Conservation (phyloP, 2,113 vertebrate genomes). For the Anas platyrhynchos region DNA sequence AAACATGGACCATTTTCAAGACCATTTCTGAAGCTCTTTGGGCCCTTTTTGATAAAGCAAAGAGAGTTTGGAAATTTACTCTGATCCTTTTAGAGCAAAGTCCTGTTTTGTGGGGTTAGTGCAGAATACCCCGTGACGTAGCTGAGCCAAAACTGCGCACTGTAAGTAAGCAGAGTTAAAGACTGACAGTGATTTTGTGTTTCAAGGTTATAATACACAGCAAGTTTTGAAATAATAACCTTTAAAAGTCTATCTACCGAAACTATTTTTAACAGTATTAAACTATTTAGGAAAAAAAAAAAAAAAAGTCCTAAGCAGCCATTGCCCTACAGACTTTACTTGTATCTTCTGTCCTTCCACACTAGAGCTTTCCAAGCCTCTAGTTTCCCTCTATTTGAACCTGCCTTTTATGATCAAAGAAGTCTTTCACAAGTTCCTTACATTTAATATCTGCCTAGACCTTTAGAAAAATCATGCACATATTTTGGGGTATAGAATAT, state of each 20-base stretch:
- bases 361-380: background rate
- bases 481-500: background rate
- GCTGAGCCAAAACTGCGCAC: background rate
- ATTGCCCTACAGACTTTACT: background rate
- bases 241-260: background rate
- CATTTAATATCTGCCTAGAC: background rate
- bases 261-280: background rate
- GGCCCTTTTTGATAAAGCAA: accelerated
- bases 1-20: background rate
- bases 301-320: background rate
- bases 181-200: background rate
- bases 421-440: background rate
- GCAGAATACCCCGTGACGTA: background rate
- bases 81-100: background rate
- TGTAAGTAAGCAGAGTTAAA: background rate
- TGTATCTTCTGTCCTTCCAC: background rate
- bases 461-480: background rate
- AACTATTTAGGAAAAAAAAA: background rate
- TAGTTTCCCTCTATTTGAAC: background rate
- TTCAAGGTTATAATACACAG: background rate
- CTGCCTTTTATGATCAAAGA: background rate
- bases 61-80: background rate
- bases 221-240: background rate
- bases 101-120: background rate
- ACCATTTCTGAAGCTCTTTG: background rate